Base-by-base conservation (phyloP, 2,797 vertebrate species). In the Sphaeramia orbicularis region DNA sequence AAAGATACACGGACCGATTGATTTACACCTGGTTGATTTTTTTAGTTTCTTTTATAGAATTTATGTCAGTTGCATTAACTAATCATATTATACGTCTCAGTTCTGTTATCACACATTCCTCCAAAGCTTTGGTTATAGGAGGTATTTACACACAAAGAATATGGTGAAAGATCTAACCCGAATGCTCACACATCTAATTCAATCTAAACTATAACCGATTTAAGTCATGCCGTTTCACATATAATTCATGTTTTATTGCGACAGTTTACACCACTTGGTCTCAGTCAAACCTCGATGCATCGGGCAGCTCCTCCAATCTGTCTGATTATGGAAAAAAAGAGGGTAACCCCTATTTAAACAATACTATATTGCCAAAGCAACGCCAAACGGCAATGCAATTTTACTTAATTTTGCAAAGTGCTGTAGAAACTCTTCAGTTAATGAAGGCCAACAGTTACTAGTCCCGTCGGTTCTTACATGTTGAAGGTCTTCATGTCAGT, bases 241-340 rank as follows among this genome's bases (percentile, higher is more conserved):
- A 69, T 65, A 78, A 30, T 76, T 32, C 54, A 73, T 75, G 63
- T 65, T 65, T 91, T 91, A 92, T 92, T 92, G 87, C 91, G 69
- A 54, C 61, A 16, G 54, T 81, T 86, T 68, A 66, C 60, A 58
- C 51, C 64, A 51, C 53, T 67, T 68, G 19, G 61, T 50, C 55
- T 27, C 9, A 5, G 36, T 42, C 35, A 52, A 32, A 18, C 49
- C 37, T n/a, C n/a, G n/a, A n/a, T n/a, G n/a, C n/a, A n/a, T 15
- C 8, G 42, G 30, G 51, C 52, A 15, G 16, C 53, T 19, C 12
- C 13, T 9, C 30, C 21, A 16, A 36, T 41, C 45, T 27, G 40
- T 63, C 52, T 64, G 6, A 68, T 59, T 55, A 9, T 24, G 55
- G 58, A 73, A 67, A n/a, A 19, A 18, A 47, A 65, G 70, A n/a